Evolutionary conservation across 1,140 invertebrate species (phyloP), one percentile per base, ranked within the genome.

Genomic region (Fopius arisanus): DNA sequence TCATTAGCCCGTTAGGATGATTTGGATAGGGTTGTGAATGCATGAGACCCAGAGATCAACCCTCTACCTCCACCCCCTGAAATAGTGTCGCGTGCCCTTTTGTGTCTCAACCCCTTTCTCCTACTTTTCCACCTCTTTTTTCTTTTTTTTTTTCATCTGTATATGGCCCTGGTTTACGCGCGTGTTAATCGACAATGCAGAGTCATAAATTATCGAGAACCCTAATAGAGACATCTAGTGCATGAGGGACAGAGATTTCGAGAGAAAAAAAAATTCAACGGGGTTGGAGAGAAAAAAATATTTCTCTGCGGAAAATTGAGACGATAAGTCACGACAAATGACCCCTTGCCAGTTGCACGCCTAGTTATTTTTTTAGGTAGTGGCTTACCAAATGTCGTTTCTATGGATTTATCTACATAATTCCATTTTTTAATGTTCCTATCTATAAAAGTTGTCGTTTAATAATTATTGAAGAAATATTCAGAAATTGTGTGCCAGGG

Each of bases 161-260:
- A 10, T 29, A 62, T 70, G 28, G 54, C 21, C 73, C 77, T 80
- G 78, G 75, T 79, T 87, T 83, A 83, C 72, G 82, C 81, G 83
- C 84, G 84, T 81, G 85, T 83, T 87, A 87, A 87, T 87, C 82
- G 84, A 86, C 87, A 87, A 87, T 87, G 73, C 79, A n/a, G 63
- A 82, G 82, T 83, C 82, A 87, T 88, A 88, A 88, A 88, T 88
- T 88, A 87, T 86, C 82, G 67, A 71, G 67, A 78, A 79, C 84
- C 86, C 85, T 86, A 87, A 88, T 87, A 85, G 85, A 88, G 83
- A 80, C 82, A 81, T 87, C 79, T 16, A 65, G 67, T n/a, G 14
- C 74, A 76, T 71, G 75, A 70, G 73, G 41, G 63, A 74, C 62
- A 65, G 26, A 19, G 26, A 29, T 65, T 65, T 75, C 16, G n/a